A percentile compares a stretch with the other conserved stretches of the same genome.
Evolutionary conservation across 2,888 invertebrate genomes (phyloP).

Genomic region (Heteromyza rotundicornis): DNA sequence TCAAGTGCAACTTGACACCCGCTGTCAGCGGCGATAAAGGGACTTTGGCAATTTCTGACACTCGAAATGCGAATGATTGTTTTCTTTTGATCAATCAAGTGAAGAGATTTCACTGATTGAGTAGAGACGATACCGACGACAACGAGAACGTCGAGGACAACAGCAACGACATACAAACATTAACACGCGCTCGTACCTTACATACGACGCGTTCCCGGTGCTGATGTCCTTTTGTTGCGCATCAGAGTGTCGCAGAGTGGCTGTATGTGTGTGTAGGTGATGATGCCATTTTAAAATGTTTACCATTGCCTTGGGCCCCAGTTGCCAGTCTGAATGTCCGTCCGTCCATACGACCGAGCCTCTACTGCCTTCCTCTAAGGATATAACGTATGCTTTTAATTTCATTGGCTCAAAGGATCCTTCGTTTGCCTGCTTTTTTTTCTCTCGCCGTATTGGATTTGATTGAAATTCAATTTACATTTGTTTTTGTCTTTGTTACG

Average conservation of each 20-base stretch:
- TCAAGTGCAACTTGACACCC: slow-evolving; percentile 9
- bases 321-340: no score
- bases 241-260: neutral
- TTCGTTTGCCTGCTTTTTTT: slow-evolving; percentile 4
- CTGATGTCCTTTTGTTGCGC: slow-evolving; percentile 2
- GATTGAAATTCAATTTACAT: slow-evolving; percentile 27
- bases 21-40: slow-evolving; percentile 13
- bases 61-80: slow-evolving; percentile 56
- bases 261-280: slow-evolving; percentile 8
- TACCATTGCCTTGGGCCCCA: neutral
- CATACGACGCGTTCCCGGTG: neutral
- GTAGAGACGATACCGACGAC: slow-evolving; percentile 32
- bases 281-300: slow-evolving; percentile 23
- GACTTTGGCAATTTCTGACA: slow-evolving; percentile 50
- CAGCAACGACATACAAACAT: neutral
- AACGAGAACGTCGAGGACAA: neutral
- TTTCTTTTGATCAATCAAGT: slow-evolving; percentile 55
- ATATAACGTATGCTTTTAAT: slow-evolving; percentile 14
- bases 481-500: slow-evolving; percentile 7
- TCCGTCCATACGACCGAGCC: no score
- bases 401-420: slow-evolving; percentile 19
- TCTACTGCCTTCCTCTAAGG: slow-evolving; percentile 1
- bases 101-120: slow-evolving; percentile 55
- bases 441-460: slow-evolving; percentile 13
- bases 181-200: slow-evolving; percentile 3